These are phyloP conservation scores for Patagioenas fasciata DNA, from an alignment of 2,113 vertebrate genomes.

Conservation along the genomic window DNA sequence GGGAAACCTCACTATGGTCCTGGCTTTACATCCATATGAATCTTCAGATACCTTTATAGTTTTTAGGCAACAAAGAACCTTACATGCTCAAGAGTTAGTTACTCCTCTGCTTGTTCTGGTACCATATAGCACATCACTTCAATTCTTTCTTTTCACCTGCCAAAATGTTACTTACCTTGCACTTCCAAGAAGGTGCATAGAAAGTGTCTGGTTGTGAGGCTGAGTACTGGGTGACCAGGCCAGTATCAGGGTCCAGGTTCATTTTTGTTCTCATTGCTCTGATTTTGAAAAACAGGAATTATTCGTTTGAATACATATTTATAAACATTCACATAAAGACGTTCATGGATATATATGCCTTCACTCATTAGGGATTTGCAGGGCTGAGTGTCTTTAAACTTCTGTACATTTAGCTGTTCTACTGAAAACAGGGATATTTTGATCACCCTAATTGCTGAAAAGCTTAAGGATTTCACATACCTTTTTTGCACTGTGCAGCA, in stretches of 20 bases:
- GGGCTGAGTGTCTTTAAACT: neutral
- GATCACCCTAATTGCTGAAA: neutral
- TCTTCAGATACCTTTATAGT: neutral
- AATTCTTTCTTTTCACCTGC: neutral
- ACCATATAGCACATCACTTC: neutral
- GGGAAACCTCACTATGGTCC: neutral
- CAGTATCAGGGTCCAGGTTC: conserved; percentile 49
- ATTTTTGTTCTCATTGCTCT: conserved; percentile 72
- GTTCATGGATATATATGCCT: neutral
- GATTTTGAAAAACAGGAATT: conserved; percentile 24
- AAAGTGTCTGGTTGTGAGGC: neutral
- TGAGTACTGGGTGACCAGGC: conserved; percentile 13
- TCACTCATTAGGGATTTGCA: neutral
- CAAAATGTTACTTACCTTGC: conserved; percentile 46
- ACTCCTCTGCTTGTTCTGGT: neutral
- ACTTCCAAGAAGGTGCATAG: neutral
- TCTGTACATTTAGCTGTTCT: neutral
- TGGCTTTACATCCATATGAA: neutral
- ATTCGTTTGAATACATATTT: neutral
- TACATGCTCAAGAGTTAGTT: neutral
- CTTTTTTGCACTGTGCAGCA: conserved; percentile 73
- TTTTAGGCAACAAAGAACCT: neutral
- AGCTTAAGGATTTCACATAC: conserved; percentile 47
- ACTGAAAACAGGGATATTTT: neutral
- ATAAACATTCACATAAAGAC: neutral